A percentile compares a stretch with the other conserved stretches of the same genome.
Evolutionary conservation across 2,888 invertebrate species (phyloP).

Genomic region (Escarpia spicata): DNA sequence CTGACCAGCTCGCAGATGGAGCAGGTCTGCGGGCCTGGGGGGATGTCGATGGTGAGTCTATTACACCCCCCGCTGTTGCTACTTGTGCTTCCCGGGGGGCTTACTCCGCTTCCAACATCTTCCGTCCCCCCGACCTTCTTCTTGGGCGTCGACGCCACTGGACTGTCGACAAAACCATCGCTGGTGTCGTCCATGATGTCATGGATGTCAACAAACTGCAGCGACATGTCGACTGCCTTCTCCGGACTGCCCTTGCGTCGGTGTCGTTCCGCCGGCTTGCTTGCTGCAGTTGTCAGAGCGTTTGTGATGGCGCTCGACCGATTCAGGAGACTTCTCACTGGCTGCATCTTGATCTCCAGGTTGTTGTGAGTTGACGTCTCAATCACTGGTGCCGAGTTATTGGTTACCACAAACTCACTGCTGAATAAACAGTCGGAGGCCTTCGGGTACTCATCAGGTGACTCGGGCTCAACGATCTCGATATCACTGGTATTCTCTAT

Average conservation of each 20-base stretch:
- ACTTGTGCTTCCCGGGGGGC: not conserved
- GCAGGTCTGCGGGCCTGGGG: constrained; percentile 36
- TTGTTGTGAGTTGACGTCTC: constrained; percentile 21
- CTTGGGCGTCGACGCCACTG: not conserved
- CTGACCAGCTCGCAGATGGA: constrained; percentile 29
- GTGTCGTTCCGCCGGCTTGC: not conserved
- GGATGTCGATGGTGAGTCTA: constrained; percentile 24
- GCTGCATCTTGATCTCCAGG: constrained; percentile 26
- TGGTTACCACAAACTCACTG: constrained; percentile 30
- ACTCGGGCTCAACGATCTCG: constrained; percentile 35
- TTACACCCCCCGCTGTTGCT: not conserved
- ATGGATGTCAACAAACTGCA: constrained; percentile 17
- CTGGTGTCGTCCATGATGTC: constrained; percentile 21
- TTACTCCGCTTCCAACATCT: not conserved
- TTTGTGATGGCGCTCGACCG: not conserved
- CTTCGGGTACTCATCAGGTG: constrained; percentile 27
- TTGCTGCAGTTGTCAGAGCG: not conserved
- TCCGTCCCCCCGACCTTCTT: not conserved
- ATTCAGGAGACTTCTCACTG: constrained; percentile 26
- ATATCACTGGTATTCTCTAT: constrained; percentile 28
- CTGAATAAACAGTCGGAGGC: not conserved
- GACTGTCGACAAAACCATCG: not conserved
- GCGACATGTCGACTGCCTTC: constrained; percentile 27
- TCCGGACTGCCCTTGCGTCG: constrained; percentile 22
- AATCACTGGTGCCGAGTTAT: constrained; percentile 29